A percentile compares a stretch with the other conserved stretches of the same genome.
Conservation (phyloP, 2,113 vertebrate genomes). For the Physeter macrocephalus region DNA sequence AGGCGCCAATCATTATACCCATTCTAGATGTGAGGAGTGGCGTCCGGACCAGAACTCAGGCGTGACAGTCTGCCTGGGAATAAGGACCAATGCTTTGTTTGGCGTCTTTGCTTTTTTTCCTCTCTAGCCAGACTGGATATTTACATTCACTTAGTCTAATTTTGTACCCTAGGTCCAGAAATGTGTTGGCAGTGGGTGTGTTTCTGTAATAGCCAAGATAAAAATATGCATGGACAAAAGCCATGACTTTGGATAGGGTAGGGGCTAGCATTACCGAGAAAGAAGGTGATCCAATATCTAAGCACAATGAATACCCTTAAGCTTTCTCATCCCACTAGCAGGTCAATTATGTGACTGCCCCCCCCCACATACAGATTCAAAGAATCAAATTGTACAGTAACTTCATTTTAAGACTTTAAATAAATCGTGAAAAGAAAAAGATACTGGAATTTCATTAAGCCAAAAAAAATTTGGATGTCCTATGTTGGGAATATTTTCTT, state of each 20-base stretch:
- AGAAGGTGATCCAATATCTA: not conserved
- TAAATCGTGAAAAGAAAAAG: slow-evolving; percentile 32
- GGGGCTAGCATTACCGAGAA: not conserved
- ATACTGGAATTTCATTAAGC: not conserved
- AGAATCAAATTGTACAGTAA: not conserved
- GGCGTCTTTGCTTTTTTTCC: not conserved
- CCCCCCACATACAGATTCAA: not conserved
- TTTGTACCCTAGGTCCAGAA: slow-evolving; percentile 28
- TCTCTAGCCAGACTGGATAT: not conserved
- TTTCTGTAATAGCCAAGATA: slow-evolving; percentile 37
- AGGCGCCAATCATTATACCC: not conserved
- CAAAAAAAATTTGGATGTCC: not conserved
- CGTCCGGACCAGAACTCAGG: not conserved
- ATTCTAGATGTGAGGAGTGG: not conserved
- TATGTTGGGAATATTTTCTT: slow-evolving; percentile 15
- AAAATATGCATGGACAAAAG: slow-evolving; percentile 9
- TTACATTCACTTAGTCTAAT: slow-evolving; percentile 19
- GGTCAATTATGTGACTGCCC: not conserved
- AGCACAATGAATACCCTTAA: not conserved
- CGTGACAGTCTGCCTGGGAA: not conserved
- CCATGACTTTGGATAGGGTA: not conserved
- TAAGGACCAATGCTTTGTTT: not conserved
- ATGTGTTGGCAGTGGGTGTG: not conserved
- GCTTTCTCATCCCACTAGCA: not conserved
- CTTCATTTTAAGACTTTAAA: slow-evolving; percentile 29